Evolutionary conservation across 2,888 invertebrate genomes (phyloP), one percentile per base, ranked within the genome.

Genomic region (Empis stercorea): DNA sequence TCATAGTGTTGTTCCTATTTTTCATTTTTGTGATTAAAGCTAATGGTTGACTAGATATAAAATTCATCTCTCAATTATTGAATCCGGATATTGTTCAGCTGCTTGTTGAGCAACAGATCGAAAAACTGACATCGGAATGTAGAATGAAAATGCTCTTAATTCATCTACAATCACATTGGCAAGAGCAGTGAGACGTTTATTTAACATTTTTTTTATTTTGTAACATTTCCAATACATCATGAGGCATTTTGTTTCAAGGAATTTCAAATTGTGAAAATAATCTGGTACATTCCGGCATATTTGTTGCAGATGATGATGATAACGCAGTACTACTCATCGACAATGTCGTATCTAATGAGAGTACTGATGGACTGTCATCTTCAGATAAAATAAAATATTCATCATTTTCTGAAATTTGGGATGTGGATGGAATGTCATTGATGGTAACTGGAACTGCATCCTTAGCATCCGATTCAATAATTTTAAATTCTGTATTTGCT

Each of bases 121-220:
- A 36, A 44, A 36, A 23, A 36, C 10, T 7, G 32, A 16, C 36
- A 43, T 43, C 11, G 30, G 17, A 3, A 32, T 43, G 32, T 32
- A 43, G 30, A 32, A 43, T 13, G 17, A 43, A 15, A 15, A 40
- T 43, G 5, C 43, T 5, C 43, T 27, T 6, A 43, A 16, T 43
- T 43, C 43, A 32, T 43, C 43, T 6, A 42, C 42, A 27, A 42
- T 42, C 9, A 37, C 37, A n/a, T 37, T 37, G n/a, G 37, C 37
- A 13, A 37, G 16, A 37, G 37, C 37, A 15, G 37, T 37, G 27
- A 37, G 37, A n/a, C 37, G 14, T 37, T 37, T 37, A 37, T 16
- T 16, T 37, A 37, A 37, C 37, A 37, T 37, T 37, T 37, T n/a
- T n/a, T 37, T 37, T 37, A n/a, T 37, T 37, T n/a, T 37, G 9